Base-by-base conservation (phyloP, 1,140 invertebrate species). In the Scylla paramamosain region DNA sequence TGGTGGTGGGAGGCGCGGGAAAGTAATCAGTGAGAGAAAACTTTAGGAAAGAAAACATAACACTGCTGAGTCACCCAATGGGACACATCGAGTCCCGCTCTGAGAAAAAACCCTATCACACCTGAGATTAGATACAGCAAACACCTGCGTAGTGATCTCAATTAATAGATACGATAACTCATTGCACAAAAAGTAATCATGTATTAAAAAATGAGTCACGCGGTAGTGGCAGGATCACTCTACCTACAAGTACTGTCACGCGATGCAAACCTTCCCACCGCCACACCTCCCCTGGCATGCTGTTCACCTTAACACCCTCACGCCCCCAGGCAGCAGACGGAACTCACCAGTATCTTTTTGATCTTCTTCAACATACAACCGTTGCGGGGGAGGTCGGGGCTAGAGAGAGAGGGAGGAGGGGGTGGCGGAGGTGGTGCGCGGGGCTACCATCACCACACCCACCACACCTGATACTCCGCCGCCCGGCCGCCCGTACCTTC, bases 321-420 rank as follows among this genome's bases (percentile, higher is more conserved):
- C 12, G 4, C 20, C 67, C n/a, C 67, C 16, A 59, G 10, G 52
- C 52, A 59, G 52, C 52, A 59, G 52, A 59, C 52, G 52, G 52
- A 59, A 92, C 91, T 93, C 32, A 93, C 91, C 91, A 93, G 82
- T 93, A 93, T 93, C 39, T 84, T 93, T 52, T 59, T 93, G 91
- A 93, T 93, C 45, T 77, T 93, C 91, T 93, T 93, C 91, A 93
- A 93, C 91, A 93, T 93, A 93, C 91, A 93, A 93, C 91, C 91
- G 91, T 84, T 93, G 91, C 39, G 29, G n/a, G 91, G 77, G 32
- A 84, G 91, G 91, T n/a, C 6, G 77, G 10, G 86, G 86, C 45
- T 39, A 88, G 86, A 88, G 2, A 28, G 31, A 88, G 45, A 52
- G 28, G 20, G 91, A 46, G 10, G 39, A 46, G 67, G 32, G 32